Evolutionary conservation across 2,113 vertebrate genomes (phyloP).

Genomic region (Prochilodus magdalenae): DNA sequence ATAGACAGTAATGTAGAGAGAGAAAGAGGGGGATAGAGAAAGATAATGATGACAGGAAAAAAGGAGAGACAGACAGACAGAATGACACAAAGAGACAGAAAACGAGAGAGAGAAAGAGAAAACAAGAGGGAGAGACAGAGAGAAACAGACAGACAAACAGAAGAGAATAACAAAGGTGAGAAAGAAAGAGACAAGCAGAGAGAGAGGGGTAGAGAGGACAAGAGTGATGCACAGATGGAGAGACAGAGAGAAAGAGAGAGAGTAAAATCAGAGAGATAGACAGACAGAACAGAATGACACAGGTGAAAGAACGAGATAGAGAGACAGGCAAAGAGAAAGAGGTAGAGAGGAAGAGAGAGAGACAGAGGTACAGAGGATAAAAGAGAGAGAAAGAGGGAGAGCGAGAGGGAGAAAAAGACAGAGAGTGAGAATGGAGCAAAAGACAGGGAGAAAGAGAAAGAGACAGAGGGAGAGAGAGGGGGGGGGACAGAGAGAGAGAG

Average conservation of each 20-base stretch:
- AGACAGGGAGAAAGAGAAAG: too few species aligned
- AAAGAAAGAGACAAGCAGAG: background rate
- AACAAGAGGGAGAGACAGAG: too few species aligned
- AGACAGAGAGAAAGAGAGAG: conserved; percentile 19
- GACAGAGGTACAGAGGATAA: background rate
- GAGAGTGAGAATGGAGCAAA: too few species aligned
- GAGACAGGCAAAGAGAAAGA: background rate
- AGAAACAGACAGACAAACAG: too few species aligned
- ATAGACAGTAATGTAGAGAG: too few species aligned
- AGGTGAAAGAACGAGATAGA: background rate
- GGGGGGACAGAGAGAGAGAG: too few species aligned
- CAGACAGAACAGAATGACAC: background rate
- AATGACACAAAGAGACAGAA: too few species aligned
- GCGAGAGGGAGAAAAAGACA: background rate
- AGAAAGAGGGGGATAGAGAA: background rate
- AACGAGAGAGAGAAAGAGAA: too few species aligned
- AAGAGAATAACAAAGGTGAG: too few species aligned
- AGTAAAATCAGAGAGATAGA: conserved; percentile 37
- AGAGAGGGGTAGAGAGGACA: background rate
- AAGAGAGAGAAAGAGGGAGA: background rate
- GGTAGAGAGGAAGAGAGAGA: background rate
- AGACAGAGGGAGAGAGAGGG: too few species aligned
- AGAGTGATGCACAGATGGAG: background rate
- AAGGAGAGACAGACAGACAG: too few species aligned
- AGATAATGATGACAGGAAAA: background rate